Conservation (phyloP, 1,140 invertebrate species). For the Polypedilum vanderplanki region DNA sequence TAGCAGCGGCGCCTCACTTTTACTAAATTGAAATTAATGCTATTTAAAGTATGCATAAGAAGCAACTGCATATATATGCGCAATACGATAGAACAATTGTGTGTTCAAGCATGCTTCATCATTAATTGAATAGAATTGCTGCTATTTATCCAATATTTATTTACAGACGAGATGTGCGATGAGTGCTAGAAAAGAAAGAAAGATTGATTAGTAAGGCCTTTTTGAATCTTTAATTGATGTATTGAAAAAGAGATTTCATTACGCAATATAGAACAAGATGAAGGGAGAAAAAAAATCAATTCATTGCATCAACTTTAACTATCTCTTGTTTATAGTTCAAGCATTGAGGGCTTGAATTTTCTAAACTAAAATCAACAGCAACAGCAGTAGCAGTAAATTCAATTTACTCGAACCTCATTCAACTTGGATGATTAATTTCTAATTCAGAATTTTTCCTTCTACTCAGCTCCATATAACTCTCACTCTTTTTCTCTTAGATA, state of each 20-base stretch:
- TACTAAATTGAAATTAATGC: too few relatives aligned
- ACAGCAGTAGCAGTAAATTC: not conserved
- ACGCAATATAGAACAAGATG: too few relatives aligned
- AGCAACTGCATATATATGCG: not conserved
- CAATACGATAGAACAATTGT: not conserved
- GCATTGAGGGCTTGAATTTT: too few relatives aligned
- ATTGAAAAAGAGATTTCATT: too few relatives aligned
- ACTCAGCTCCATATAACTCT: not conserved
- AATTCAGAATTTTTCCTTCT: not conserved
- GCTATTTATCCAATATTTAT: not conserved
- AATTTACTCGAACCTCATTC: conserved; percentile 2
- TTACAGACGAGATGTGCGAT: not conserved
- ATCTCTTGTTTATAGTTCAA: conserved; percentile 12
- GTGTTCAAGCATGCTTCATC: not conserved
- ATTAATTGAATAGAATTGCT: not conserved
- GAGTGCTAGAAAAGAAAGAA: too few relatives aligned
- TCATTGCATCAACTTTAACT: too few relatives aligned
- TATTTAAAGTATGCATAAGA: not conserved
- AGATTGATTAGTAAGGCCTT: too few relatives aligned
- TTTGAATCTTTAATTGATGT: too few relatives aligned
- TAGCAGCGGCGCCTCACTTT: not conserved
- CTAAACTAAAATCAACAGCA: not conserved
- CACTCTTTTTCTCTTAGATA: not conserved
- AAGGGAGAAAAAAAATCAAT: too few relatives aligned
- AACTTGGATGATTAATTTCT: conserved; percentile 23